Conservation (phyloP, 2,888 invertebrate genomes). For the Ormyrus labotus region DNA sequence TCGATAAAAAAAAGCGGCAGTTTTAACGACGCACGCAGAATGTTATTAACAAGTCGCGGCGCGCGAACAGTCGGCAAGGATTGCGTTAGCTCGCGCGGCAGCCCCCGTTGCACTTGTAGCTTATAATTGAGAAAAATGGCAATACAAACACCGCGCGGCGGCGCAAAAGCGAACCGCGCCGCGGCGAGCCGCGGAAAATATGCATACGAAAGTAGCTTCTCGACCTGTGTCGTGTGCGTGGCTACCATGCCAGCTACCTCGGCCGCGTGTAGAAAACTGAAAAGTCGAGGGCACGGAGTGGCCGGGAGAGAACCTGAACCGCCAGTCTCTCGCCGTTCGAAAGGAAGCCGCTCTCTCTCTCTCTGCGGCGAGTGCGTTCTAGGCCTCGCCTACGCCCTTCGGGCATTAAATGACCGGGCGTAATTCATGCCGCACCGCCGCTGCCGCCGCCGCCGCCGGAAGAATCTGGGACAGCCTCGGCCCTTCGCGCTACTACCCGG, state of each 20-base stretch:
- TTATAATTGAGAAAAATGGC: constrained; percentile 11
- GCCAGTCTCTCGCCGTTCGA: not conserved
- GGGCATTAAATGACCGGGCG: constrained; percentile 57
- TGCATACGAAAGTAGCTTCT: constrained; percentile 22
- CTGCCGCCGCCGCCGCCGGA: constrained; percentile 56
- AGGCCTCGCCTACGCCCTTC: constrained; percentile 60
- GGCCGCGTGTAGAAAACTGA: constrained; percentile 24
- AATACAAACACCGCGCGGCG: not conserved
- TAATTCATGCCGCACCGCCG: constrained; percentile 48
- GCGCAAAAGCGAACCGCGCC: not conserved
- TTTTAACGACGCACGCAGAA: too few species aligned
- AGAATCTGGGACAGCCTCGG: constrained; percentile 66
- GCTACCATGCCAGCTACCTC: too few species aligned
- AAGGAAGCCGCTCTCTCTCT: constrained; percentile 2
- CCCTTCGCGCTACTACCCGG: constrained; percentile 39
- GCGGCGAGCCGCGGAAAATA: not conserved
- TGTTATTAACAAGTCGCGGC: too few species aligned
- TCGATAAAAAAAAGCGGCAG: not conserved
- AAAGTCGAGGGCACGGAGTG: constrained; percentile 24
- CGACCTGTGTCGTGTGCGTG: not conserved
- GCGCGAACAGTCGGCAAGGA: not conserved
- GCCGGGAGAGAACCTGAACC: not conserved
- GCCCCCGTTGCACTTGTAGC: constrained; percentile 19
- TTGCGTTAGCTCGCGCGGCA: constrained; percentile 22
- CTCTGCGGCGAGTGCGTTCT: constrained; percentile 2